These are phyloP conservation scores for Oxygymnocypris stewartii DNA, from an alignment of 2,113 vertebrate species.

Conservation along the genomic window DNA sequence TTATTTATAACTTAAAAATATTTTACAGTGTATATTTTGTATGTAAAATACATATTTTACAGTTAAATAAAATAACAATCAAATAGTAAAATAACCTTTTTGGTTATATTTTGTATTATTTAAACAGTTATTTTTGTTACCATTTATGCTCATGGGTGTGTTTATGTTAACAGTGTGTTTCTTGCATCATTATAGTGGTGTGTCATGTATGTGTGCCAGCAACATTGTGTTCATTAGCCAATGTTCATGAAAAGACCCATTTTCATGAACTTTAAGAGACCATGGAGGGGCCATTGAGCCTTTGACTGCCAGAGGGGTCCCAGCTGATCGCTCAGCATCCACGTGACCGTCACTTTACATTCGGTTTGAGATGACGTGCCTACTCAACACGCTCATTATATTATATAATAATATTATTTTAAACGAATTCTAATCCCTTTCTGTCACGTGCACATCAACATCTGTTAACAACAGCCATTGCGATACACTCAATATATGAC, in stretches of 20 bases:
- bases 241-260: background rate
- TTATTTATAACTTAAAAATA: too few relatives aligned
- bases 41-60: background rate
- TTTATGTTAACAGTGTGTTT: constrained; percentile 11
- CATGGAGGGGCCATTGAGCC: constrained; percentile 21
- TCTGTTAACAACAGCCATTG: background rate
- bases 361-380: constrained; percentile 35
- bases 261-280: constrained; percentile 8
- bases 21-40: background rate
- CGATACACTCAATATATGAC: background rate
- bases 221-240: background rate
- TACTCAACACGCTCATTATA: background rate
- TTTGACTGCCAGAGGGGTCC: constrained; percentile 28
- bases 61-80: background rate
- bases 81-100: background rate
- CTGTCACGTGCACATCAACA: background rate
- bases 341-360: constrained; percentile 49
- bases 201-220: background rate
- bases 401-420: background rate
- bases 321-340: constrained; percentile 41
- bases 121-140: background rate
- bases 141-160: background rate
- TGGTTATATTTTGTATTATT: background rate
- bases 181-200: background rate
- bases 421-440: background rate